A percentile compares a stretch with the other conserved stretches of the same genome.
Conservation (phyloP, 2,797 vertebrate species). For the Notolabrus celidotus region DNA sequence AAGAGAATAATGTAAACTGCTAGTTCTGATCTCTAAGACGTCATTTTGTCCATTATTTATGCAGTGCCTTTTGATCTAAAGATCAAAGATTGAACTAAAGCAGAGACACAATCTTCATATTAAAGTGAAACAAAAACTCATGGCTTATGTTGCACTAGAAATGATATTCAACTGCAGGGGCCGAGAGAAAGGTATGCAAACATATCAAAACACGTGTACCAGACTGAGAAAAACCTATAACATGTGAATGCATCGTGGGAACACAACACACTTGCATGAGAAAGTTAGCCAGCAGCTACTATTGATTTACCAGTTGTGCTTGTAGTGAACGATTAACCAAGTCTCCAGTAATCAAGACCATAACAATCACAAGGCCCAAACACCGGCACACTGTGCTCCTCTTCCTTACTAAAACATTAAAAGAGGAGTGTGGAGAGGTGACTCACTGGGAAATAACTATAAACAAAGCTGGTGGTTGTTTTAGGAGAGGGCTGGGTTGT, state of each 20-base stretch:
- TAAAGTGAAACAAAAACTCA: neutral
- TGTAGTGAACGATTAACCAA: constrained; percentile 54
- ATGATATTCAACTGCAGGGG: neutral
- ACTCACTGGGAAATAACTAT: constrained; percentile 51
- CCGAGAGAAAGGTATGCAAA: neutral
- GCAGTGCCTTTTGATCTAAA: too few species aligned
- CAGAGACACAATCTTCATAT: neutral
- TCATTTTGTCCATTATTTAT: too few species aligned
- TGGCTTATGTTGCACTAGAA: neutral
- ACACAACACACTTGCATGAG: neutral
- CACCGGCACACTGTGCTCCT: neutral
- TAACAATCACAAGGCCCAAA: constrained; percentile 27
- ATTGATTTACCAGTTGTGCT: constrained; percentile 43
- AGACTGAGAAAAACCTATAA: neutral
- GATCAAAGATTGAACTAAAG: neutral
- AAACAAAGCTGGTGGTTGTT: constrained; percentile 45
- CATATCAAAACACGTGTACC: neutral
- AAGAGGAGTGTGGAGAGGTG: constrained; percentile 28
- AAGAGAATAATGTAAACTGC: too few species aligned
- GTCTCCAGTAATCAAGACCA: constrained; percentile 9
- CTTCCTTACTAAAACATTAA: constrained; percentile 14
- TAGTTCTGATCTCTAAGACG: too few species aligned
- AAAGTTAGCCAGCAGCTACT: constrained; percentile 25
- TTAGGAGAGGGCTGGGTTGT: neutral
- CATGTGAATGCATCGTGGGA: neutral